A percentile compares a stretch with the other conserved stretches of the same genome.
These are phyloP conservation scores for Drosophila nigrodunni DNA, from an alignment of 1,140 invertebrate genomes.

Conservation along the genomic window DNA sequence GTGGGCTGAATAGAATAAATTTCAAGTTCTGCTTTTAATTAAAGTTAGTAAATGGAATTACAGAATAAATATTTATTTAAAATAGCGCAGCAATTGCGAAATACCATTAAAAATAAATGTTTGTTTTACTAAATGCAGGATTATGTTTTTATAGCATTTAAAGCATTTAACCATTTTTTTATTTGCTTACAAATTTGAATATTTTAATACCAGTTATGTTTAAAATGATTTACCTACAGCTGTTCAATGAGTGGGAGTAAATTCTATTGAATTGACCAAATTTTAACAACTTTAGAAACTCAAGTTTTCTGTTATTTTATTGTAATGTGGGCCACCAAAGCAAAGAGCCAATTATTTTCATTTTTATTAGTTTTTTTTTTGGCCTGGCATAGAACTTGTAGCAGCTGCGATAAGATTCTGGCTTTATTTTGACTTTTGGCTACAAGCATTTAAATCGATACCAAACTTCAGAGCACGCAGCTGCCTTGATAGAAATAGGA, in stretches of 20 bases:
- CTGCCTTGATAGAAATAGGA: not conserved
- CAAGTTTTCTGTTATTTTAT: slow-evolving; percentile 24
- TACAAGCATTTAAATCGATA: slow-evolving; percentile 18
- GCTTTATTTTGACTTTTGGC: slow-evolving; percentile 2
- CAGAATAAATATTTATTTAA: not conserved
- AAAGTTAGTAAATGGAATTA: not conserved
- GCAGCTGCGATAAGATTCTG: slow-evolving; percentile 19
- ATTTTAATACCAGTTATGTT: no score
- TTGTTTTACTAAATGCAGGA: not conserved
- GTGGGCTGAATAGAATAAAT: slow-evolving; percentile 11
- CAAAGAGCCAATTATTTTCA: slow-evolving; percentile 10
- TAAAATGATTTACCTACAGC: no score
- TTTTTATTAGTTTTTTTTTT: slow-evolving; percentile 16
- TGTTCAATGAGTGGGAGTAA: not conserved
- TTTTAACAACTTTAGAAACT: not conserved
- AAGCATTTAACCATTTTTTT: no score
- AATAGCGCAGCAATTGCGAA: no score
- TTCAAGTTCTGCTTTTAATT: slow-evolving; percentile 6
- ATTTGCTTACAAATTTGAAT: no score
- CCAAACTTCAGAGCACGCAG: slow-evolving; percentile 62
- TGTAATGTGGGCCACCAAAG: slow-evolving; percentile 8
- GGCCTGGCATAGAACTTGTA: slow-evolving; percentile 4
- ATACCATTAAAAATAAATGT: no score
- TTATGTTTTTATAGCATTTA: not conserved
- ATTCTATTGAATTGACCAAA: not conserved